Conservation (phyloP, 2,113 vertebrate genomes). For the Poecile atricapillus region DNA sequence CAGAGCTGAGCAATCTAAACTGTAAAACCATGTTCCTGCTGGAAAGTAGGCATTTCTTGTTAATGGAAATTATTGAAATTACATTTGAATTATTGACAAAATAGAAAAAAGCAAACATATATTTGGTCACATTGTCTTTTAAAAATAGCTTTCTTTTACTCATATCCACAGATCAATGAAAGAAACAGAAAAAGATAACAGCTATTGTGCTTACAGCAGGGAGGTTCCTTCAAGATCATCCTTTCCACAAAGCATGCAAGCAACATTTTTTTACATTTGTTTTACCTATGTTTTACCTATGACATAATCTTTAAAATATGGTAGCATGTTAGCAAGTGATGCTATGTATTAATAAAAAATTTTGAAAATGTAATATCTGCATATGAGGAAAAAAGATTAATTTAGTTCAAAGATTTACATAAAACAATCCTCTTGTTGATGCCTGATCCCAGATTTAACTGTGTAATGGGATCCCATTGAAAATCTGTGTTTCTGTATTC, state of each 20-base stretch:
- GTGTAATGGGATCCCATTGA: neutral
- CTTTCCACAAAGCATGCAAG: neutral
- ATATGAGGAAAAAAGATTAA: neutral
- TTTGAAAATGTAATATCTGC: neutral
- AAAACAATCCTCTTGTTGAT: neutral
- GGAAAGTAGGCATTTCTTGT: neutral
- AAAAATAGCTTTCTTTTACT: neutral
- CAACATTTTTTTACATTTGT: neutral
- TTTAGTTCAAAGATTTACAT: neutral
- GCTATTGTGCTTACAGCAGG: neutral
- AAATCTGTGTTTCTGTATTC: neutral
- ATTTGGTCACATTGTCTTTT: neutral
- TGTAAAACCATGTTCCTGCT: neutral
- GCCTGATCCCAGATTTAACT: neutral
- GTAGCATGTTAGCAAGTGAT: neutral
- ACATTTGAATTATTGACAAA: neutral
- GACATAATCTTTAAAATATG: neutral
- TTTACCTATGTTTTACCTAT: neutral
- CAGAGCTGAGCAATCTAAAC: neutral
- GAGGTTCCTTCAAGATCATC: neutral
- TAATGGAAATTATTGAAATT: constrained; percentile 14
- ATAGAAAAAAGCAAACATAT: neutral
- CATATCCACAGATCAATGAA: neutral
- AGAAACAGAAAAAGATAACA: neutral
- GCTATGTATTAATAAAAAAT: neutral